phyloP scores from a whole-genome alignment of 2,113 vertebrate species.

The Sebastes schlegelii region DNA sequence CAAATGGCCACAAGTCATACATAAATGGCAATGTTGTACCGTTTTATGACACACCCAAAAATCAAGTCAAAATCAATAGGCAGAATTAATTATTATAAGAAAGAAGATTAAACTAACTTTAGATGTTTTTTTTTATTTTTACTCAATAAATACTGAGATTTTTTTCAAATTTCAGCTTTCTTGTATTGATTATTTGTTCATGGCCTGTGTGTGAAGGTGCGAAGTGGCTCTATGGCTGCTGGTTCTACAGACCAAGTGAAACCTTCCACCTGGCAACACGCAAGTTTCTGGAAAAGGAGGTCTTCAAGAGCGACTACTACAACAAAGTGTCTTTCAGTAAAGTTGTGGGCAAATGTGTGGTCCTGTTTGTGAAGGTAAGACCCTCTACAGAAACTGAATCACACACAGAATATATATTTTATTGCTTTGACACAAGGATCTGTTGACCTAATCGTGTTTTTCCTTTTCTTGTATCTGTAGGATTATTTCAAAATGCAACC shows the following conservation, averaged over 20 bases:
- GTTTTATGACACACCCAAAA: neutral
- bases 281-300: conserved; percentile 98
- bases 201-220: conserved; percentile 85
- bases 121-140: neutral
- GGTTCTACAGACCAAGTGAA: conserved; percentile 98
- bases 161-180: neutral
- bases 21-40: too few species aligned
- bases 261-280: conserved; percentile 96
- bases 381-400: neutral
- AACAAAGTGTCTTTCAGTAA: conserved; percentile 94
- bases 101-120: neutral
- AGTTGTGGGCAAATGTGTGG: conserved; percentile 96
- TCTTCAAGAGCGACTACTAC: conserved; percentile 98
- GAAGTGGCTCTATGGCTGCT: conserved; percentile 97
- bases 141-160: neutral
- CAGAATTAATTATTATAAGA: neutral
- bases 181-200: neutral
- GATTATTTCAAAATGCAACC: conserved; percentile 98
- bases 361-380: conserved; percentile 97
- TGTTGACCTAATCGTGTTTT: neutral
- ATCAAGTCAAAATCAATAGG: neutral
- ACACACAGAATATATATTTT: neutral
- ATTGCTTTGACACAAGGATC: neutral
- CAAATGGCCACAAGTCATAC: neutral
- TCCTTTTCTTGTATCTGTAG: conserved; percentile 69